Conservation (phyloP, 1,140 invertebrate species). For the Nebria ingens region DNA sequence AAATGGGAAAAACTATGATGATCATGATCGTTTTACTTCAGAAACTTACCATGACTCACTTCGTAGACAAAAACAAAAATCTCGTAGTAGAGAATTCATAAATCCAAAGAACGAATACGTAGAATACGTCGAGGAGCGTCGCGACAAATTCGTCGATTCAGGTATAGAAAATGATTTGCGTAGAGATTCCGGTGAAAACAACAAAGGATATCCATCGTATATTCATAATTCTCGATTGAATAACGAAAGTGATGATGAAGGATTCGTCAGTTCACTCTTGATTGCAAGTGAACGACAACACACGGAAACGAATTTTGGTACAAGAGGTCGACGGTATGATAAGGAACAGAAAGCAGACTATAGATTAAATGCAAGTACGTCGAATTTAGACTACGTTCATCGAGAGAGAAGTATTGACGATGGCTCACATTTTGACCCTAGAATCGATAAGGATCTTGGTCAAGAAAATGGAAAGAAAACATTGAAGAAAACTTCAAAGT, state of each 20-base stretch:
- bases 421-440: constrained; percentile 47
- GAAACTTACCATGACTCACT: constrained; percentile 44
- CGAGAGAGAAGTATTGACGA: constrained; percentile 50
- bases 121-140: constrained; percentile 37
- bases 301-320: constrained; percentile 46
- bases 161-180: constrained; percentile 69
- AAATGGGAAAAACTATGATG: constrained; percentile 36
- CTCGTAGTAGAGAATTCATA: constrained; percentile 25
- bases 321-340: constrained; percentile 34
- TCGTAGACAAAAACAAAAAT: constrained; percentile 32
- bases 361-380: constrained; percentile 19
- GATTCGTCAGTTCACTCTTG: constrained; percentile 49
- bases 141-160: constrained; percentile 58
- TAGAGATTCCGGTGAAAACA: constrained; percentile 49
- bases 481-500: constrained; percentile 45
- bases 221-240: constrained; percentile 12
- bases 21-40: constrained; percentile 34
- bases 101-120: constrained; percentile 34
- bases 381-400: constrained; percentile 35
- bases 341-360: constrained; percentile 20
- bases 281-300: constrained; percentile 54
- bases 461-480: constrained; percentile 32
- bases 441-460: constrained; percentile 44
- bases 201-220: not conserved
- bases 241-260: constrained; percentile 51